Conservation (phyloP, 2,797 vertebrate species). For the Taeniopygia guttata region DNA sequence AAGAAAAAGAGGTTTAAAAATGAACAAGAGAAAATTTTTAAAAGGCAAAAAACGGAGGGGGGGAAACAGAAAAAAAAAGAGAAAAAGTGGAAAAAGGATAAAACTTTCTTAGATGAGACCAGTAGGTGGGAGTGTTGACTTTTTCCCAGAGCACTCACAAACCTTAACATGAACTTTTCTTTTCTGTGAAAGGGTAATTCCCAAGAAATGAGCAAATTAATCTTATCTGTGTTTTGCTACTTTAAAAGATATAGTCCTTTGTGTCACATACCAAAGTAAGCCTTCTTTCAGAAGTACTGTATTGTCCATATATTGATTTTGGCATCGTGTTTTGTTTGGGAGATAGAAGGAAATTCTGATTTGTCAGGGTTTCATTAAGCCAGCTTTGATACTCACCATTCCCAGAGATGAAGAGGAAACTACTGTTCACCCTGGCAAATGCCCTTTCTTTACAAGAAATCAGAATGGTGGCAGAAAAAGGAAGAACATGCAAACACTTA, state of each 20-base stretch:
- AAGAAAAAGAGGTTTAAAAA: background rate
- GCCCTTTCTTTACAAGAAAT: slow-evolving; percentile 10
- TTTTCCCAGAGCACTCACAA: background rate
- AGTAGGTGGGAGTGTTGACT: slow-evolving; percentile 75
- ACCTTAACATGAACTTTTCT: background rate
- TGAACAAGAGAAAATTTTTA: rapidly evolving
- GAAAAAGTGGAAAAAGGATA: background rate
- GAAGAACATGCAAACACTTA: background rate
- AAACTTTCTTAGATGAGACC: slow-evolving; percentile 8
- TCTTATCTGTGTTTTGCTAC: slow-evolving; percentile 72
- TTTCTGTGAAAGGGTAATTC: slow-evolving; percentile 49
- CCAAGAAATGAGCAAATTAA: slow-evolving; percentile 66
- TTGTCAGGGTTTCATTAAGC: background rate
- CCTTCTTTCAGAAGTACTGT: slow-evolving; percentile 48
- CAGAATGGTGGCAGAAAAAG: background rate
- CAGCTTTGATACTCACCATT: background rate
- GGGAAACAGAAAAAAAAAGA: rapidly evolving
- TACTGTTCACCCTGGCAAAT: background rate
- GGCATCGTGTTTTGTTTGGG: slow-evolving; percentile 7
- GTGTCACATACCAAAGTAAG: slow-evolving; percentile 41
- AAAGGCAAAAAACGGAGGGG: rapidly evolving
- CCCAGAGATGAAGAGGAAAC: slow-evolving; percentile 7
- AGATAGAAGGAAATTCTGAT: slow-evolving; percentile 10
- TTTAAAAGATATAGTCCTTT: slow-evolving; percentile 54
- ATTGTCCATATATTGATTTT: slow-evolving; percentile 60